Evolutionary conservation across 2,797 vertebrate genomes (phyloP), one percentile per base, ranked within the genome.

Genomic region (Sebastes oblongus): DNA sequence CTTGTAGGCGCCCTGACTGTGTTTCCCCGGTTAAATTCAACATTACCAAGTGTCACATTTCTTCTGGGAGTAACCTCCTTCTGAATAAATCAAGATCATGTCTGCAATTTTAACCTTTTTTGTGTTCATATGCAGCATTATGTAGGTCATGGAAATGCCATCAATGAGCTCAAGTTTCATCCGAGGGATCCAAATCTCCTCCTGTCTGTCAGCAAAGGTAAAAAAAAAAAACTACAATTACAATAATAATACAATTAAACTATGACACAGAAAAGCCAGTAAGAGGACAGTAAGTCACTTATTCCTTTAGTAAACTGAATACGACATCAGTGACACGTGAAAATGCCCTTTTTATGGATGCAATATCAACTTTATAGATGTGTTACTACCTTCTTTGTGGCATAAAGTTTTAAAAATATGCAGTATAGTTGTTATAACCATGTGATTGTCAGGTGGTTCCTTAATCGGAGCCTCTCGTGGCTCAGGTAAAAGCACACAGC

Each of bases 201-300:
- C 70, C 92, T 99, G 79, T 99, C 98, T 58, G 98, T 99, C 89
- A 99, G 98, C 94, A 99, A 99, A 99, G 98, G 98, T 99, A 96
- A 95, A 4, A 11, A 11, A 11, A 11, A 12, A 12, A 25, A 10
- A 0, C 4, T 10, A 6, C n/a, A 32, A 46, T 11, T 20, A 25
- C 27, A 22, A 7, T 30, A n/a, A 8, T 9, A 13, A 39, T 6
- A 0, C 8, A 25, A 0, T 25, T 3, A 7, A 36, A 5, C 42
- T 22, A 0, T 64, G 32, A 66, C 18, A 29, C 42, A 60, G 42
- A 20, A 29, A 56, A 24, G 22, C 22, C 59, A 58, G 2, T 7
- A 22, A 54, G 4, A 27, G 4, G 18, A 30, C 13, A 6, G 12
- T 5, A 2, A 4, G 10, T 34, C 16, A 60, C 12, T 2, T 18